These are phyloP conservation scores for Esox masquinongy DNA, from an alignment of 2,797 vertebrate species.

Conservation along the genomic window DNA sequence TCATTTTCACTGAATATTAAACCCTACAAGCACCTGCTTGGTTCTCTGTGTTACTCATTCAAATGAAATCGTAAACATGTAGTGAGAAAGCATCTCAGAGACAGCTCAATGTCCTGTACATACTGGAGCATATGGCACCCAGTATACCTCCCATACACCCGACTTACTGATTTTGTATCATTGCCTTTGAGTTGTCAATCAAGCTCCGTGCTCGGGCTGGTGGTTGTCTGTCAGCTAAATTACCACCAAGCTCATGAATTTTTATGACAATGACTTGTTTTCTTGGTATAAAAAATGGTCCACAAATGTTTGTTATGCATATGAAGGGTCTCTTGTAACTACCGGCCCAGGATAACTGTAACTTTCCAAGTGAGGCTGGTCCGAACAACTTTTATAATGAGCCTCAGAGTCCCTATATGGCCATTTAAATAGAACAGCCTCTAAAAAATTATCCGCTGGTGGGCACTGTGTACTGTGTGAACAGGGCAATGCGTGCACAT, in stretches of 20 bases:
- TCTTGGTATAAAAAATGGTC: neutral
- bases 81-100: conserved; percentile 45
- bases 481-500: neutral
- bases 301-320: neutral
- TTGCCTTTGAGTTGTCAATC: conserved; percentile 61
- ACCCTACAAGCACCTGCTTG: conserved; percentile 37
- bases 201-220: conserved; percentile 30
- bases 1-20: conserved; percentile 70
- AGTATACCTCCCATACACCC: conserved; percentile 56
- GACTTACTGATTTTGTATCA: conserved; percentile 53
- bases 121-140: conserved; percentile 60
- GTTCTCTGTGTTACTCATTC: conserved; percentile 61
- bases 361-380: conserved; percentile 17
- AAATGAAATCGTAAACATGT: conserved; percentile 64
- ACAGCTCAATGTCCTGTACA: conserved; percentile 52
- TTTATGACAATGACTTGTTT: conserved; percentile 54
- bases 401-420: conserved; percentile 25
- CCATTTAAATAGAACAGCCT: conserved; percentile 22
- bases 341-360: conserved; percentile 25
- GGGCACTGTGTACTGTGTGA: conserved; percentile 27
- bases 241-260: neutral
- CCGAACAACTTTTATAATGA: conserved; percentile 46
- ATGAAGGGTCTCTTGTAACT: conserved; percentile 23
- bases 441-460: conserved; percentile 27
- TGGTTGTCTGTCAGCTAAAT: conserved; percentile 24